Percentiles rank a stretch among this genome's conserved stretches.
Evolutionary conservation across 2,113 vertebrate genomes (phyloP).

Genomic region (Maccullochella peelii): DNA sequence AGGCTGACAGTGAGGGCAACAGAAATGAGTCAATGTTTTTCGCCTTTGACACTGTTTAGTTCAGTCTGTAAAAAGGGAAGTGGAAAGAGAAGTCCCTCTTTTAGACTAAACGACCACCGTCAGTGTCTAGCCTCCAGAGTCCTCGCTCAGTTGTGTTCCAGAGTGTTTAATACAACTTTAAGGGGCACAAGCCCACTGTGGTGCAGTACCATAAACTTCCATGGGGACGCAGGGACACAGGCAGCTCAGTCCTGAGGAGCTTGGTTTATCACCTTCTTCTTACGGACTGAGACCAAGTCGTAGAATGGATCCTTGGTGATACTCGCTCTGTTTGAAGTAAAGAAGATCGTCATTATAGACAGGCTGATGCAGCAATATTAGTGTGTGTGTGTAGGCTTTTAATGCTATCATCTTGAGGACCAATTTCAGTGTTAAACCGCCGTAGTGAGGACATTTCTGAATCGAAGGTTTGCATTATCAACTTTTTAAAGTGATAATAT

Average conservation of each 20-base stretch:
- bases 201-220: not conserved
- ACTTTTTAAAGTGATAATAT: not conserved
- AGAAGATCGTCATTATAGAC: not conserved
- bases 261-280: slow-evolving; percentile 92
- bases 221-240: too few species aligned
- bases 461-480: not conserved
- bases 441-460: not conserved
- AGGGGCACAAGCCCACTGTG: not conserved
- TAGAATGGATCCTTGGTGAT: slow-evolving; percentile 96
- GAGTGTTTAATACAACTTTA: not conserved
- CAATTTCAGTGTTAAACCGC: not conserved
- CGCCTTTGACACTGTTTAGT: slow-evolving; percentile 16
- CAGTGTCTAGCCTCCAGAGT: not conserved
- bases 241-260: slow-evolving; percentile 67
- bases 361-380: not conserved
- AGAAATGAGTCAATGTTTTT: slow-evolving; percentile 9
- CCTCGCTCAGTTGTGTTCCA: not conserved
- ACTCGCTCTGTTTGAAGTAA: slow-evolving; percentile 86
- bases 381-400: not conserved
- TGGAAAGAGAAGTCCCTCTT: slow-evolving; percentile 55
- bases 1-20: not conserved
- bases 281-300: slow-evolving; percentile 91
- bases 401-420: not conserved
- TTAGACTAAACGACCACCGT: not conserved
- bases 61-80: slow-evolving; percentile 48